phyloP scores from a whole-genome alignment of 1,140 invertebrate species.

The Zeugodacus cucurbitae region DNA sequence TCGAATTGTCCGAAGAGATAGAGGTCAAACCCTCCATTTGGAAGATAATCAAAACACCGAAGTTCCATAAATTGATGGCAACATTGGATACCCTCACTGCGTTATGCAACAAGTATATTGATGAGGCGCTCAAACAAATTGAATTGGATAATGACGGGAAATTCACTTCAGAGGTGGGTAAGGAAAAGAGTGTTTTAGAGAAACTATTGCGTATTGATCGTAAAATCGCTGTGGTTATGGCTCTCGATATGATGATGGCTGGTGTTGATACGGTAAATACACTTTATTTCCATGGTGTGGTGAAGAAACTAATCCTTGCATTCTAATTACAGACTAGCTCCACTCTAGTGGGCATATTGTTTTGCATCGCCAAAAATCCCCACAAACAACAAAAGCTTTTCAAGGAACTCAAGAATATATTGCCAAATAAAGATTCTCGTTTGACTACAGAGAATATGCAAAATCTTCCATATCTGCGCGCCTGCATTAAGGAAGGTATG shows the following conservation, averaged over 20 bases:
- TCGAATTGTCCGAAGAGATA: slow-evolving; percentile 64
- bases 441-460: slow-evolving; percentile 69
- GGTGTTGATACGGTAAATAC: slow-evolving; percentile 78
- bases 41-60: slow-evolving; percentile 71
- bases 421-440: slow-evolving; percentile 66
- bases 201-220: slow-evolving; percentile 71
- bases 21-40: slow-evolving; percentile 74
- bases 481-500: slow-evolving; percentile 73
- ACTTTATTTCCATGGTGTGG: too few species aligned
- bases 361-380: slow-evolving; percentile 73
- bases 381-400: slow-evolving; percentile 78
- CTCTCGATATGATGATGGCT: slow-evolving; percentile 77
- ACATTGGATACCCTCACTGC: slow-evolving; percentile 58
- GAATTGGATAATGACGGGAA: slow-evolving; percentile 50
- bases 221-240: slow-evolving; percentile 72
- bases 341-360: slow-evolving; percentile 44
- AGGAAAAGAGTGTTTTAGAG: slow-evolving; percentile 68
- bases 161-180: slow-evolving; percentile 68
- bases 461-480: slow-evolving; percentile 70
- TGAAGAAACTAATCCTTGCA: background rate
- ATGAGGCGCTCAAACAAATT: slow-evolving; percentile 53
- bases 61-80: slow-evolving; percentile 70
- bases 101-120: slow-evolving; percentile 51
- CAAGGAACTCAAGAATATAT: slow-evolving; percentile 72
- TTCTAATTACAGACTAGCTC: slow-evolving; percentile 47